Conservation (phyloP, 2,888 invertebrate species). For the Spilosoma lubricipeda region DNA sequence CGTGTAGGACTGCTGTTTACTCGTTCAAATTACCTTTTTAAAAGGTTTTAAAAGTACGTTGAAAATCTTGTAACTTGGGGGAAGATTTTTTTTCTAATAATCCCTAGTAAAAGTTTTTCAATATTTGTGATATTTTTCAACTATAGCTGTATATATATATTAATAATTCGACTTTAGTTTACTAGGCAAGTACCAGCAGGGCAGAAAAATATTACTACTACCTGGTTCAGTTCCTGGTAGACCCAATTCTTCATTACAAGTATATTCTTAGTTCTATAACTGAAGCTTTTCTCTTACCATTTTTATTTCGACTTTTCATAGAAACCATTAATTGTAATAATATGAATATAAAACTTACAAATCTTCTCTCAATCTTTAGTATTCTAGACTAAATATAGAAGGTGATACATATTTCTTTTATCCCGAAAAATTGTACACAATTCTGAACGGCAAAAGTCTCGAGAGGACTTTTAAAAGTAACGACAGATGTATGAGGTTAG, state of each 20-base stretch:
- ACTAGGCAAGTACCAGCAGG: neutral
- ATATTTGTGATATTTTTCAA: neutral
- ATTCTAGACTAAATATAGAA: neutral
- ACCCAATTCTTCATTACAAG: neutral
- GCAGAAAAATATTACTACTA: neutral
- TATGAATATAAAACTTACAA: neutral
- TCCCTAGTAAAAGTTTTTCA: neutral
- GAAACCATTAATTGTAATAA: neutral
- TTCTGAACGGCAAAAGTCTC: neutral
- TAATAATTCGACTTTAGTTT: neutral
- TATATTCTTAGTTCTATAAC: neutral
- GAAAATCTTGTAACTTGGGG: slow-evolving; percentile 9
- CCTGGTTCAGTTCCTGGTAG: neutral
- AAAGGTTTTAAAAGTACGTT: slow-evolving; percentile 22
- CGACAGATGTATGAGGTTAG: neutral
- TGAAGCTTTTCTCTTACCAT: neutral
- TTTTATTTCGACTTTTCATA: neutral
- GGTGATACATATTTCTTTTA: neutral
- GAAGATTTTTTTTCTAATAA: neutral
- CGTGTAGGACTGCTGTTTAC: slow-evolving; percentile 55
- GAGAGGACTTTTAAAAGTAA: neutral
- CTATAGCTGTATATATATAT: neutral
- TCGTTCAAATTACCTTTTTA: slow-evolving; percentile 28
- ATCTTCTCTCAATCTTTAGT: too few relatives aligned
- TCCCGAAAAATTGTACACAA: neutral